Conservation (phyloP, 2,113 vertebrate species). For the Sphyrna mokarran region DNA sequence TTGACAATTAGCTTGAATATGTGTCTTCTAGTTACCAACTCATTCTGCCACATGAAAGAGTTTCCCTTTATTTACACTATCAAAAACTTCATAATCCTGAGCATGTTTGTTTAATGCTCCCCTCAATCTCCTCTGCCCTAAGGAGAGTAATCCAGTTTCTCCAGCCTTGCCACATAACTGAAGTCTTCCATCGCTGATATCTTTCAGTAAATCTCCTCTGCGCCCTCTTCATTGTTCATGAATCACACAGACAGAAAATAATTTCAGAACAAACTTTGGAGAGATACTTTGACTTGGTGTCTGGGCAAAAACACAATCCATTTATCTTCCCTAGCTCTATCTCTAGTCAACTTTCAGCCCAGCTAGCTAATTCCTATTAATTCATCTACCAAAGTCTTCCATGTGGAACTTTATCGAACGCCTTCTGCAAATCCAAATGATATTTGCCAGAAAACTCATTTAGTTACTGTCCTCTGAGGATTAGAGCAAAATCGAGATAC, state of each 20-base stretch:
- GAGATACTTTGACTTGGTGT: neutral
- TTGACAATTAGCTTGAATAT: neutral
- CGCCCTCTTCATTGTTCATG: neutral
- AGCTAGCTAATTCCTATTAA: too few relatives aligned
- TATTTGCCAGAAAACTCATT: neutral
- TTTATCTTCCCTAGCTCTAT: neutral
- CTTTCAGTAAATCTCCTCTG: neutral
- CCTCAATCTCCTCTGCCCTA: neutral
- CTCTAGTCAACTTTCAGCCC: neutral
- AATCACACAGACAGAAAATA: slow-evolving; percentile 5
- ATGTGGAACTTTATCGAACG: neutral
- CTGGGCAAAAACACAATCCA: neutral
- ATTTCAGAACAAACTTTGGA: neutral
- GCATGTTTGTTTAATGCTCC: neutral
- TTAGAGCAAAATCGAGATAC: neutral
- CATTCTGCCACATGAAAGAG: neutral
- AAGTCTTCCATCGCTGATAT: neutral
- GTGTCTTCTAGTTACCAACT: neutral
- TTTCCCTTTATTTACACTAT: neutral
- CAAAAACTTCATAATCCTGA: neutral
- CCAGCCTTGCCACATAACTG: neutral
- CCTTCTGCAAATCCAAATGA: neutral
- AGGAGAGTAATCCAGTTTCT: neutral
- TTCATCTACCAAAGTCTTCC: neutral
- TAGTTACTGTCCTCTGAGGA: neutral